Evolutionary conservation across 2,888 invertebrate species (phyloP), one percentile per base, ranked within the genome.

Genomic region (Drosophila atroscutellata): DNA sequence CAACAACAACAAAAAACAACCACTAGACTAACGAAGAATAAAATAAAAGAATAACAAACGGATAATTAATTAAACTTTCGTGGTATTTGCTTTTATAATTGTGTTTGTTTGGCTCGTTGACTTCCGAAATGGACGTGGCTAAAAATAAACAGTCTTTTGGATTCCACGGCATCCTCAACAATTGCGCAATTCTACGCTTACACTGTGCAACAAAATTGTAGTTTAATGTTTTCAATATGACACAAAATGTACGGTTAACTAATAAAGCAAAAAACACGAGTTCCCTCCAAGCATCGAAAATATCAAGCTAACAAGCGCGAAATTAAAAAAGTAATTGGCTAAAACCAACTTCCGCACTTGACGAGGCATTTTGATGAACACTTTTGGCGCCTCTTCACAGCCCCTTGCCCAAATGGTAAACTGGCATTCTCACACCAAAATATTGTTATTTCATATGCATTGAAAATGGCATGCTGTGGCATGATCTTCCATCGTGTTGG

Each of bases 71-170:
- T 89, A 82, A 79, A 68, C 60, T 70, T 69, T 59, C 69, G 67
- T 37, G 70, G 56, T 72, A 69, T 68, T 75, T 65, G 56, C 62
- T 49, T 52, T 65, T 61, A 58, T 39, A 36, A 54, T 62, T 64
- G 63, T 61, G 45, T 59, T 69, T 66, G 50, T 59, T 79, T 80
- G 58, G 32, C 52, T 49, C 71, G 51, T 67, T 65, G 75, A 87
- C 85, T 85, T 85, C 85, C 89, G 85, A 85, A 86, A 79, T 84
- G 74, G 72, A 86, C 85, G 81, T 72, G 69, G 72, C 73, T 84
- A 84, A 84, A 89, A 87, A 81, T 84, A 89, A 86, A 71, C 68
- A 39, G 57, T 52, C 63, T 72, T 72, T 77, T 77, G 77, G 75
- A 83, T 66, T 65, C 67, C 47, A 68, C 61, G 77, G 65, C 78